Evolutionary conservation across 2,888 invertebrate genomes (phyloP), one percentile per base, ranked within the genome.

Genomic region (Drosophila acutilabella): DNA sequence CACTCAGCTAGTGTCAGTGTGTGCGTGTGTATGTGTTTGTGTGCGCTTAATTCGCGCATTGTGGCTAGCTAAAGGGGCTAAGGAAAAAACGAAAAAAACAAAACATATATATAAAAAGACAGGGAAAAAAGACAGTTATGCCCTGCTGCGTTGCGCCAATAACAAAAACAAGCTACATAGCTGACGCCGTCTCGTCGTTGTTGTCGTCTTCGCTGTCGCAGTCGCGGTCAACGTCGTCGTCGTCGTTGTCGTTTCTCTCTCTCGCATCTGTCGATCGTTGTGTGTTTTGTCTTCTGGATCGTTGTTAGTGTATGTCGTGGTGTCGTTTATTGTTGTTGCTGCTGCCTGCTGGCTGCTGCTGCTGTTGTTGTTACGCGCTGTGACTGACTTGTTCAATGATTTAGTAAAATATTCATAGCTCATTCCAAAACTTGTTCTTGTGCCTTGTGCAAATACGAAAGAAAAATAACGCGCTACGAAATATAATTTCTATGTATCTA

Each of bases 381-480:
- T 71, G 77, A 78, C 71, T 66, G 81, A 79, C 79, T 84, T 84
- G 83, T 80, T 74, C 77, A 78, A 81, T 70, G 72, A 78, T 80
- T 81, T 73, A 81, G 80, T 81, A 75, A 81, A 81, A 76, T 87
- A 87, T 78, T 81, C 76, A 71, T 81, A 81, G 81, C 78, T 78
- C 69, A 83, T 83, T 80, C 64, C 78, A 81, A 80, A 80, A 80
- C 80, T 80, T 78, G 80, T 80, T 80, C 74, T 80, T 74, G 81
- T 81, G 72, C 72, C 72, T 66, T 72, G 64, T 72, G 79, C 75
- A 73, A 73, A 75, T 75, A 67, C 57, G 20, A 45, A 66, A 64
- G 56, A 71, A 54, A 71, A 61, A 71, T 59, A 79, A 62, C 75
- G 79, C 80, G 77, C 71, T 70, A 56, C 74, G 59, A 74, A 61